These are phyloP conservation scores for Arizona elegans DNA, from an alignment of 2,113 vertebrate genomes.

Conservation along the genomic window DNA sequence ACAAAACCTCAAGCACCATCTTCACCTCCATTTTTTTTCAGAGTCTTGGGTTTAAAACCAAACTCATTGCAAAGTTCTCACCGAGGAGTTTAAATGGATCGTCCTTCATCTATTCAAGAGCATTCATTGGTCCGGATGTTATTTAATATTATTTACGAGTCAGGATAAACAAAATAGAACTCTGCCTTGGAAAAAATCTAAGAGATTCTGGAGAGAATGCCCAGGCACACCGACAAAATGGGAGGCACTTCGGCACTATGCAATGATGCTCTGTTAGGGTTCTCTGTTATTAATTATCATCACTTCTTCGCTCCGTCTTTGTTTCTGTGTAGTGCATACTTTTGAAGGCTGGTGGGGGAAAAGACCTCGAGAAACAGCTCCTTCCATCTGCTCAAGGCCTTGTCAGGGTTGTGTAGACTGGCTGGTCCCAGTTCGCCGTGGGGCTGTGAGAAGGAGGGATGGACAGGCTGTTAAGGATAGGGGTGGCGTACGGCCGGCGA, in stretches of 20 bases:
- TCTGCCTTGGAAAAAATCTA: constrained; percentile 43
- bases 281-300: background rate
- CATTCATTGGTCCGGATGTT: constrained; percentile 14
- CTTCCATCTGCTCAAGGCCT: constrained; percentile 72
- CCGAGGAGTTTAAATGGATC: constrained; percentile 68
- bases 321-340: constrained; percentile 54
- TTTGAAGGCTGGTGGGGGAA: constrained; percentile 9
- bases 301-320: constrained; percentile 64
- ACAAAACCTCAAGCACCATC: constrained; percentile 41
- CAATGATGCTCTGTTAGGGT: constrained; percentile 25
- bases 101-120: constrained; percentile 63
- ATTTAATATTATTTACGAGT: background rate
- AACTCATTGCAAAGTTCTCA: constrained; percentile 67
- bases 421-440: constrained; percentile 89
- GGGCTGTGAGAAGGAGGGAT: constrained; percentile 91
- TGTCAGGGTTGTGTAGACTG: constrained; percentile 93
- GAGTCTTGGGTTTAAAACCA: constrained; percentile 13
- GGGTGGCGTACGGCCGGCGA: constrained; percentile 84
- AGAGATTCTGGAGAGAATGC: constrained; percentile 34
- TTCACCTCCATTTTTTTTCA: constrained; percentile 29
- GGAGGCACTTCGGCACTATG: constrained; percentile 84
- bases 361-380: constrained; percentile 55
- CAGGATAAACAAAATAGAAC: constrained; percentile 40
- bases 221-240: constrained; percentile 52
- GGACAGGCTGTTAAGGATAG: constrained; percentile 88